Evolutionary conservation across 1,140 invertebrate genomes (phyloP), one percentile per base, ranked within the genome.

Genomic region (Dendroctonus ponderosae): DNA sequence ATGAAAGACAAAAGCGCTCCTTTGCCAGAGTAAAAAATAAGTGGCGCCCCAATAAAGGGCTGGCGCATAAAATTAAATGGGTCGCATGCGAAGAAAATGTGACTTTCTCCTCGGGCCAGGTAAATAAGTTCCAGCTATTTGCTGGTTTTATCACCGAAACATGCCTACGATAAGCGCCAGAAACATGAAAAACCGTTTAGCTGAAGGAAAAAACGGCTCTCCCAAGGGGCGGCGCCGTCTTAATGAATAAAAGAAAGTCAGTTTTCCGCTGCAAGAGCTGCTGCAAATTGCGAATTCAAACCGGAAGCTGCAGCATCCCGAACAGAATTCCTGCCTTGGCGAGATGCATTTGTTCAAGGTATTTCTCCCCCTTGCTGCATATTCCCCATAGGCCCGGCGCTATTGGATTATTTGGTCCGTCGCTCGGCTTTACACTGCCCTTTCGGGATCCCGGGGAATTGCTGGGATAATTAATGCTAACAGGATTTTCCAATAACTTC

Each of bases 401-500:
- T 26, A 26, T 26, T 26, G 26, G 50, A 9, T 52, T 26, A 52
- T 46, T 46, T 12, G 44, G 44, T 46, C 44, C 44, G 44, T 46
- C 12, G 44, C 44, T 46, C 12, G 44, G 44, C 44, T 12, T 46
- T 46, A 46, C 44, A 26, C 26, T 26, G 26, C 26, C 26, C 26
- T 26, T 26, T 26, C 26, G 26, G 26, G 26, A 26, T 26, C 26
- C 26, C 26, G 26, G 50, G 50, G 50, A 52, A 52, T 52, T 52
- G 15, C 50, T 14, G n/a, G 5, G 50, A 52, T 52, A 52, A 52
- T 52, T 52, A 52, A 52, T 52, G 50, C 50, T 52, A 52, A 52
- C 50, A 14, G n/a, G 12, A 52, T 52, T 52, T 52, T 52, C 50
- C 50, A 52, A 52, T 52, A 52, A 52, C 50, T 52, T 52, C 50